A percentile compares a stretch with the other conserved stretches of the same genome.
Evolutionary conservation across 2,797 vertebrate genomes (phyloP).

Genomic region (Sebastes taczanowskii): DNA sequence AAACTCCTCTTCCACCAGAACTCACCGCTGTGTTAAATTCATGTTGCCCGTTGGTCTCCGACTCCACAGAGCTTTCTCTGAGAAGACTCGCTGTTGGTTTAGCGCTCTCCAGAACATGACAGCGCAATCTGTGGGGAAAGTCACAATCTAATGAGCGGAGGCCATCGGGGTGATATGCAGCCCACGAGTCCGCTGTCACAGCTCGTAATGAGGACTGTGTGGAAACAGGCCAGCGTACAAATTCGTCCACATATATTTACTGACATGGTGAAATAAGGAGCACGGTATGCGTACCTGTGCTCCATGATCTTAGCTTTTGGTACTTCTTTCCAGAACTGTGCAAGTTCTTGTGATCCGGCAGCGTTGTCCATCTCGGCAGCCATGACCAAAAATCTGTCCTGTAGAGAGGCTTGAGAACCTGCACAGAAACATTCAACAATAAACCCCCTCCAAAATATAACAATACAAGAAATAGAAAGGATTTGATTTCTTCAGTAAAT

Average conservation of each 20-base stretch:
- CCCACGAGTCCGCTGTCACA: neutral
- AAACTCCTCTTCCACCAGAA: neutral
- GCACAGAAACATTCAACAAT: conserved; percentile 1
- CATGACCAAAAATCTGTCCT: conserved; percentile 96
- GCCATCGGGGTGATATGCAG: neutral
- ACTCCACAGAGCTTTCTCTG: conserved; percentile 76
- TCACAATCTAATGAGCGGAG: conserved; percentile 25
- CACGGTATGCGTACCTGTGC: conserved; percentile 84
- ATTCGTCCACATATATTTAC: neutral
- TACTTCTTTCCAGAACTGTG: conserved; percentile 96
- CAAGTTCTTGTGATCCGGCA: conserved; percentile 84
- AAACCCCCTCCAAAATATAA: too few species aligned
- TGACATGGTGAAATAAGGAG: neutral
- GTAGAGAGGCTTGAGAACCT: conserved; percentile 92
- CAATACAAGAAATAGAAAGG: neutral
- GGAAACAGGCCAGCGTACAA: neutral
- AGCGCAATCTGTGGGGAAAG: conserved; percentile 87
- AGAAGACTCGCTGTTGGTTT: conserved; percentile 80
- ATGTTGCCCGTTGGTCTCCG: conserved; percentile 81
- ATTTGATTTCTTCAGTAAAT: neutral
- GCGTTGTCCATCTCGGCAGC: conserved; percentile 92
- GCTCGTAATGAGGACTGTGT: neutral
- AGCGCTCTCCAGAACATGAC: conserved; percentile 87
- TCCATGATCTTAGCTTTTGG: conserved; percentile 91
- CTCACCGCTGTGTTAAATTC: conserved; percentile 86